phyloP scores from a whole-genome alignment of 2,888 invertebrate genomes.

The Ephialtes manifestator region DNA sequence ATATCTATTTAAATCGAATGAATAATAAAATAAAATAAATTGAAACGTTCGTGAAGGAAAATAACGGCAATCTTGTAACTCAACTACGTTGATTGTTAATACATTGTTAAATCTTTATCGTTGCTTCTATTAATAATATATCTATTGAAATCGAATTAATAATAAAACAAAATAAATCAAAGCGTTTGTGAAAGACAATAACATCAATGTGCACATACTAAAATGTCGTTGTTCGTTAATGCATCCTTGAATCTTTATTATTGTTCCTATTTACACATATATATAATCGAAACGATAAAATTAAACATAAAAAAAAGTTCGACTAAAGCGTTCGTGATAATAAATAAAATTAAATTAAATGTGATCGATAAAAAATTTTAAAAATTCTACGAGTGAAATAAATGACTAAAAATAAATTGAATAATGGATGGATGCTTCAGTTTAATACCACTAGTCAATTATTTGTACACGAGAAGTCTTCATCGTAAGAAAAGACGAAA shows the following conservation, averaged over 20 bases:
- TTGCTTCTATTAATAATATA: slow-evolving; percentile 10
- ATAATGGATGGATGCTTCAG: slow-evolving; percentile 74
- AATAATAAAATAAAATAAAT: background rate
- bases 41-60: background rate
- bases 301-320: background rate
- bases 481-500: slow-evolving; percentile 71
- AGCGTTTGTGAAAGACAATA: no score
- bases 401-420: slow-evolving; percentile 2
- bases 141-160: background rate
- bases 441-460: slow-evolving; percentile 76
- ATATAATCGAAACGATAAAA: background rate
- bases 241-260: background rate
- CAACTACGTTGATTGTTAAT: slow-evolving; percentile 9
- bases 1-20: background rate
- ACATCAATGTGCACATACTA: background rate
- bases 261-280: slow-evolving; percentile 12
- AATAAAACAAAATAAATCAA: no score
- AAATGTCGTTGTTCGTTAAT: background rate
- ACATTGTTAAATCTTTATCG: background rate
- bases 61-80: background rate
- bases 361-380: background rate
- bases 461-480: slow-evolving; percentile 75
- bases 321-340: background rate
- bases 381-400: background rate
- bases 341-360: background rate